A percentile compares a stretch with the other conserved stretches of the same genome.
Evolutionary conservation across 1,140 invertebrate genomes (phyloP).

Genomic region (Dreissena rostriformis): DNA sequence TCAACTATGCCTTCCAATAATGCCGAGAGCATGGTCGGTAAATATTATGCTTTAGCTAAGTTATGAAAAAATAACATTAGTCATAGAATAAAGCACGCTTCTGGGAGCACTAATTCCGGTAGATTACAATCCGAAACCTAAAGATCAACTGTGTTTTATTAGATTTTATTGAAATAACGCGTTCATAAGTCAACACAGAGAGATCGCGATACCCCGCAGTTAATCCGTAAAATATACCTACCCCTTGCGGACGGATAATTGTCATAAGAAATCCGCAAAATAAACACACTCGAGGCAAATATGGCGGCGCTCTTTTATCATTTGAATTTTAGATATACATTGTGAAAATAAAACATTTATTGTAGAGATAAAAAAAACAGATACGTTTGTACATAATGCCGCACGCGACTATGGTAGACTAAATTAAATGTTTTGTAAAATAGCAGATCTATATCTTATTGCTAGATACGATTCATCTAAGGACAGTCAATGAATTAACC

Average conservation of each 20-base stretch:
- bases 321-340: not conserved
- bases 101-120: not conserved
- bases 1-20: not conserved
- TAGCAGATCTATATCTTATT: not conserved
- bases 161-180: slow-evolving; percentile 3
- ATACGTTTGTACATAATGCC: not conserved
- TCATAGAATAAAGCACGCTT: slow-evolving; percentile 7
- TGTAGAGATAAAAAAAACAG: not conserved
- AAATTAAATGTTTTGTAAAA: not conserved
- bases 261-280: not conserved
- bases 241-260: not conserved
- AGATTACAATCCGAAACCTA: not conserved
- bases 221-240: slow-evolving; percentile 12
- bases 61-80: slow-evolving; percentile 6
- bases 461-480: too few species aligned
- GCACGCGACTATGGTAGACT: slow-evolving; percentile 1
- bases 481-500: too few species aligned
- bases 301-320: not conserved
- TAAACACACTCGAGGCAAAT: not conserved
- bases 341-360: slow-evolving; percentile 8
- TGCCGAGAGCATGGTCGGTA: not conserved
- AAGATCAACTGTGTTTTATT: slow-evolving; percentile 2
- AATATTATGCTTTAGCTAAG: not conserved
- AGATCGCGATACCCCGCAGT: not conserved
- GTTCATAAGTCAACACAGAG: slow-evolving; percentile 1